A percentile compares a stretch with the other conserved stretches of the same genome.
These are phyloP conservation scores for Ferdinandea cuprea DNA, from an alignment of 2,888 invertebrate genomes.

Conservation along the genomic window DNA sequence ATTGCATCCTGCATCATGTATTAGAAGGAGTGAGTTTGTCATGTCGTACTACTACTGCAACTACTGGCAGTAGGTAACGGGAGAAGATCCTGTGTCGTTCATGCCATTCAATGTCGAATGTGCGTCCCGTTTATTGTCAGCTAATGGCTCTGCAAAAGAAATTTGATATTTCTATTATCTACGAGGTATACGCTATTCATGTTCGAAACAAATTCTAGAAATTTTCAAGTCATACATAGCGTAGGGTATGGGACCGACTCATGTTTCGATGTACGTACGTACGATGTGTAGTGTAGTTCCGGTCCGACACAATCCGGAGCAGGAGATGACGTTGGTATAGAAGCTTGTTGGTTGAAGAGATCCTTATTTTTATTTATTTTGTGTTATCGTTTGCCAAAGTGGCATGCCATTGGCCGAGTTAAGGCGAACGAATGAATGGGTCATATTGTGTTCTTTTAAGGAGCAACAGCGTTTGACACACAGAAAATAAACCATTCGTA, in stretches of 20 bases:
- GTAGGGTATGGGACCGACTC: constrained; percentile 21
- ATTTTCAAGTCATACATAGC: constrained; percentile 48
- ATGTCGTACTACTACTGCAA: background rate
- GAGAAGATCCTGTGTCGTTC: constrained; percentile 68
- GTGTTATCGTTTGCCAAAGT: constrained; percentile 8
- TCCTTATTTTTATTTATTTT: background rate
- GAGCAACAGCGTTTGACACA: constrained; percentile 4
- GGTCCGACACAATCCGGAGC: background rate
- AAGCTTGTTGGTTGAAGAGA: background rate
- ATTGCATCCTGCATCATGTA: constrained; percentile 47
- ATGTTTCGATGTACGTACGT: constrained; percentile 34
- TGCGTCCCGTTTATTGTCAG: constrained; percentile 73
- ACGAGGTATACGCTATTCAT: constrained; percentile 65
- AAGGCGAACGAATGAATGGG: constrained; percentile 12
- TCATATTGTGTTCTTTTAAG: constrained; percentile 13
- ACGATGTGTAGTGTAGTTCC: constrained; percentile 17
- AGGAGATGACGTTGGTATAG: constrained; percentile 15
- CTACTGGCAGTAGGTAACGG: constrained; percentile 46
- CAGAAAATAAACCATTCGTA: background rate
- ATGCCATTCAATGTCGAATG: constrained; percentile 74
- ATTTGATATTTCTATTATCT: constrained; percentile 75
- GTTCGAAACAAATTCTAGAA: constrained; percentile 68
- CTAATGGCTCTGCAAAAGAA: constrained; percentile 71
- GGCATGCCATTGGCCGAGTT: constrained; percentile 32
- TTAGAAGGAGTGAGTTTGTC: background rate